These are phyloP conservation scores for Microcebus jonahi DNA, from an alignment of 2,113 vertebrate species.

Conservation along the genomic window DNA sequence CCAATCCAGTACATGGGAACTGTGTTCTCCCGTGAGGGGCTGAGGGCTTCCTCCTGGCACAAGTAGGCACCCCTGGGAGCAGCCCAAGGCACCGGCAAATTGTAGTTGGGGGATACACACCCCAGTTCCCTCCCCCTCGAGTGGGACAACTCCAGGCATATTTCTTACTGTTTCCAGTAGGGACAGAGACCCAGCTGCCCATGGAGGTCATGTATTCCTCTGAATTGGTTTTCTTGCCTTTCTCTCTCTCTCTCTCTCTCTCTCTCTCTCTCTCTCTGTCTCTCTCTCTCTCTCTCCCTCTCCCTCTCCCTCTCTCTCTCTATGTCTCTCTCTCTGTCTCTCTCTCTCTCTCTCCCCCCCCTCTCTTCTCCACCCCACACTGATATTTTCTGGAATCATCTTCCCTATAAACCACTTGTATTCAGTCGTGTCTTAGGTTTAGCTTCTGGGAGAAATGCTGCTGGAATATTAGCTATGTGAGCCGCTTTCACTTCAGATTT, in stretches of 20 bases:
- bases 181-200: not conserved
- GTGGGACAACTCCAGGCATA: too few species aligned
- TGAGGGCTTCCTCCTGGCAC: not conserved
- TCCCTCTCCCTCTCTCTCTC: too few species aligned
- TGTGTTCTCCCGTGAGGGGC: fast-evolving
- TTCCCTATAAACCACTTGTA: not conserved
- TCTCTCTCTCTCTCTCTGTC: not conserved
- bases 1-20: fast-evolving
- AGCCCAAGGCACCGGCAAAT: not conserved
- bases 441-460: not conserved
- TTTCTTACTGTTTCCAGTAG: not conserved
- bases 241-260: not conserved
- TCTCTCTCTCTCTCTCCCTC: too few species aligned
- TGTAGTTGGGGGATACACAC: not conserved
- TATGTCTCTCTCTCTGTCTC: too few species aligned
- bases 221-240: not conserved
- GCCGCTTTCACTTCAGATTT: not conserved
- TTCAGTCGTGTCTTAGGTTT: not conserved
- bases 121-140: not conserved
- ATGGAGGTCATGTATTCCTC: not conserved
- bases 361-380: not conserved
- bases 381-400: not conserved
- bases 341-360: too few species aligned
- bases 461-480: not conserved
- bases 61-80: not conserved